These are phyloP conservation scores for Ianthella basta DNA, from an alignment of 37 sponge, comb jelly and placozoan genomes.

Conservation along the genomic window DNA sequence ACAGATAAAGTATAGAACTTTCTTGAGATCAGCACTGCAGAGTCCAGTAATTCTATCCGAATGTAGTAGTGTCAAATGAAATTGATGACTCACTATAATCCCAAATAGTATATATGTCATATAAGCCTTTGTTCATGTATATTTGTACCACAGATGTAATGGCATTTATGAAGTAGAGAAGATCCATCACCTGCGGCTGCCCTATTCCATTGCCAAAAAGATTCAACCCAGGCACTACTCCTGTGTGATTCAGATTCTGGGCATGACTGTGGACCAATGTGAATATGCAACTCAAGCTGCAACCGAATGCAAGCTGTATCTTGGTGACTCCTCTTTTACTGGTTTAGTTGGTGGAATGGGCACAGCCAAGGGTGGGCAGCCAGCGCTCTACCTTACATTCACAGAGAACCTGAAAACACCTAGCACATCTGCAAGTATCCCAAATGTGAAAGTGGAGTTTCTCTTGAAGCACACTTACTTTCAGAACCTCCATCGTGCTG, in stretches of 20 bases:
- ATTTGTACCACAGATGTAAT: conserved; percentile 50
- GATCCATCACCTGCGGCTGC: background rate
- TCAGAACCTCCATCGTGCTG: conserved; percentile 20
- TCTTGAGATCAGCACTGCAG: no score
- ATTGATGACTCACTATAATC: no score
- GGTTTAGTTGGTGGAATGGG: background rate
- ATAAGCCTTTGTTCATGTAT: no score
- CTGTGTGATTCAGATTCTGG: background rate
- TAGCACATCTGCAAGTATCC: background rate
- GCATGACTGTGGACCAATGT: conserved; percentile 10
- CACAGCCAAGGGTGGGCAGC: background rate
- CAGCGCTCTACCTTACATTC: background rate
- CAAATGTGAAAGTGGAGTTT: background rate
- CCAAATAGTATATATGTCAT: no score
- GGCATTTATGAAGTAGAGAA: conserved; percentile 10
- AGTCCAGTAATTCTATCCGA: no score
- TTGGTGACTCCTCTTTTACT: background rate
- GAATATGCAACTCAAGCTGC: conserved; percentile 31
- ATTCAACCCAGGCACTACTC: background rate
- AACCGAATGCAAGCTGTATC: background rate
- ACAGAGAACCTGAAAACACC: background rate
- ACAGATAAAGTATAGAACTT: no score
- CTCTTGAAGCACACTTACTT: conserved; percentile 30
- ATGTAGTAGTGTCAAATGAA: no score
- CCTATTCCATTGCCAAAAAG: background rate